Conservation (phyloP, 2,888 invertebrate species). For the Erebia aethiops region DNA sequence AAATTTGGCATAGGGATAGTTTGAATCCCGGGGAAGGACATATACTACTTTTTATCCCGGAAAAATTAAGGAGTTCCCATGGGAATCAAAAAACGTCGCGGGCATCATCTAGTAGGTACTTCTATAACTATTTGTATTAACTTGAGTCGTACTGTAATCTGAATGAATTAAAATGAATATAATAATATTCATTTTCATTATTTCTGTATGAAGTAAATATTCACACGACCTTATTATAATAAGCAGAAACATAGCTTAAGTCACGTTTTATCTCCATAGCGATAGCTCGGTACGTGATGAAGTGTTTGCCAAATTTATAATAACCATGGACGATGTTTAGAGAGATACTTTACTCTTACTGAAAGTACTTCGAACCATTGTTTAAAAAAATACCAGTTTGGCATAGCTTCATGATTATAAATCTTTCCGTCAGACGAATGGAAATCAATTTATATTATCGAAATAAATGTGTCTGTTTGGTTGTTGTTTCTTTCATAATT, state of each 20-base stretch:
- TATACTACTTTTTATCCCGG: too few species aligned
- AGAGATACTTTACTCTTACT: conserved; percentile 24
- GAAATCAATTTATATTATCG: not conserved
- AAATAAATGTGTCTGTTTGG: not conserved
- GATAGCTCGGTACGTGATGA: conserved; percentile 29
- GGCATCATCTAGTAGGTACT: too few species aligned
- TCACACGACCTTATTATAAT: conserved; percentile 5
- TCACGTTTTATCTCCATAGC: conserved; percentile 28
- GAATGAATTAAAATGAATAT: too few species aligned
- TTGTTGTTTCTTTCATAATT: too few species aligned
- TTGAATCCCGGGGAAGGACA: too few species aligned
- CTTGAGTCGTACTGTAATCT: not conserved
- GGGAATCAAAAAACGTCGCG: too few species aligned
- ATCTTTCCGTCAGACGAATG: not conserved
- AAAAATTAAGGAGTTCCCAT: too few species aligned
- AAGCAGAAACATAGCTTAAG: conserved; percentile 22
- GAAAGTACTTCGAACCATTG: conserved; percentile 8
- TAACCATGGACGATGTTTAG: conserved; percentile 25
- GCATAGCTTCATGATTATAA: not conserved
- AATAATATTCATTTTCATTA: not conserved
- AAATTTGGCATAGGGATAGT: too few species aligned
- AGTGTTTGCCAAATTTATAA: conserved; percentile 36
- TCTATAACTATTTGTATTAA: too few species aligned
- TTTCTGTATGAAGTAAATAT: not conserved
- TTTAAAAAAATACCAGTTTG: not conserved